Conservation (phyloP, 2,113 vertebrate species). For the Collichthys lucidus region DNA sequence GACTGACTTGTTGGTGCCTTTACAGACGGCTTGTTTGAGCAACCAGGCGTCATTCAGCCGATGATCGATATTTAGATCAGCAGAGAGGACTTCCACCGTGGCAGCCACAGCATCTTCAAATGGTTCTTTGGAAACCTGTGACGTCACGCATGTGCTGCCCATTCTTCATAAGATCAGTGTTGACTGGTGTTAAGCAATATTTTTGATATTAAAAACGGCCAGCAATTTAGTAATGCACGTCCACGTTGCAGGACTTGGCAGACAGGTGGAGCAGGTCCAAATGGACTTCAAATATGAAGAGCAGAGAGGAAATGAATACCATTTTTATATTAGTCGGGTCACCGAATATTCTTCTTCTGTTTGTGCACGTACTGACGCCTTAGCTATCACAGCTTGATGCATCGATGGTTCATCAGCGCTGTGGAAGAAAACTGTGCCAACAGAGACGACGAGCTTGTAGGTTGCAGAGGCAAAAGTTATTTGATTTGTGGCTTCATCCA, state of each 20-base stretch:
- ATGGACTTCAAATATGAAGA: not conserved
- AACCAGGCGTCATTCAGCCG: too few species aligned
- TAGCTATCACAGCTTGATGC: not conserved
- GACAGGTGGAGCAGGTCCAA: not conserved
- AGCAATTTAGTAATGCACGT: not conserved
- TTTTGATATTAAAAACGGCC: not conserved
- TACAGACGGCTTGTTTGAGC: too few species aligned
- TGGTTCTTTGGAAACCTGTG: too few species aligned
- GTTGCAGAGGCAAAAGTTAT: not conserved
- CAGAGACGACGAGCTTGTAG: not conserved
- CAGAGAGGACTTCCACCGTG: too few species aligned
- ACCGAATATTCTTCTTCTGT: not conserved
- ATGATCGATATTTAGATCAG: too few species aligned
- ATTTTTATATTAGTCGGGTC: not conserved
- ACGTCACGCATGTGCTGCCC: too few species aligned
- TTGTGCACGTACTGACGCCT: not conserved
- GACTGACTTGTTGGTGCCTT: fast-evolving
- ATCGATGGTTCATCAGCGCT: not conserved
- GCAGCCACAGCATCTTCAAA: too few species aligned
- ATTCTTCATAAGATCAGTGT: not conserved
- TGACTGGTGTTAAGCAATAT: not conserved
- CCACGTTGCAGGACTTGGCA: not conserved
- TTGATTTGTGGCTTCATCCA: slow-evolving; percentile 4
- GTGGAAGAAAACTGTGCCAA: not conserved
- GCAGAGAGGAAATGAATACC: not conserved